A percentile compares a stretch with the other conserved stretches of the same genome.
phyloP scores from a whole-genome alignment of 2,113 vertebrate species.

The Erythrolamprus reginae region DNA sequence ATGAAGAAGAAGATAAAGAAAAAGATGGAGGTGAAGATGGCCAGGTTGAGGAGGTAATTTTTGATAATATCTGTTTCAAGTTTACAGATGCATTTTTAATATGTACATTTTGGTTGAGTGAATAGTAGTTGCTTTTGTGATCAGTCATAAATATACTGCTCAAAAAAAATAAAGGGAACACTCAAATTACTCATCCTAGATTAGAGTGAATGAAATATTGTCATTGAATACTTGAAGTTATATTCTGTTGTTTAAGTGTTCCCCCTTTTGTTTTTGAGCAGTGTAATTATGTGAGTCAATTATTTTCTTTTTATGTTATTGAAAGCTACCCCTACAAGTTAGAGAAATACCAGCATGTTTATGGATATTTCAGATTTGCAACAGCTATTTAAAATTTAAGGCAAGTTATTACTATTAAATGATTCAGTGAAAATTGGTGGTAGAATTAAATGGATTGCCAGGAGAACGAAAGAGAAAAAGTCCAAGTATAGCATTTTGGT shows the following conservation, averaged over 20 bases:
- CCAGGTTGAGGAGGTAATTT: conserved; percentile 92
- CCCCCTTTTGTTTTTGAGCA: no score
- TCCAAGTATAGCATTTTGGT: background rate
- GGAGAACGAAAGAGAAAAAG: background rate
- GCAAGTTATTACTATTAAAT: background rate
- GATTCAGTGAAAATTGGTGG: background rate
- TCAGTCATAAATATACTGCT: background rate
- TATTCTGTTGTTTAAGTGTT: no score
- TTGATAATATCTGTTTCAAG: background rate
- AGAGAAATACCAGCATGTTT: background rate
- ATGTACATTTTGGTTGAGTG: background rate
- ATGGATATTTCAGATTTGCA: background rate
- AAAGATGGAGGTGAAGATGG: conserved; percentile 94
- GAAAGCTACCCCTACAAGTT: background rate
- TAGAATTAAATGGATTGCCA: background rate
- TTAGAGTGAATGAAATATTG: no score
- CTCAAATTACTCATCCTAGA: no score
- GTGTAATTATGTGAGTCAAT: background rate
- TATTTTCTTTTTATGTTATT: background rate
- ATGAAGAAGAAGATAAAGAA: conserved; percentile 96
- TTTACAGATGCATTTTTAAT: background rate
- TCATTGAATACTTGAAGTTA: no score
- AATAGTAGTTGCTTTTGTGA: background rate
- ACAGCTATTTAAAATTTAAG: background rate
- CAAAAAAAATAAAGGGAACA: no score